A percentile compares a stretch with the other conserved stretches of the same genome.
Conservation (phyloP, 1,140 invertebrate species). For the Drosophila bocqueti region DNA sequence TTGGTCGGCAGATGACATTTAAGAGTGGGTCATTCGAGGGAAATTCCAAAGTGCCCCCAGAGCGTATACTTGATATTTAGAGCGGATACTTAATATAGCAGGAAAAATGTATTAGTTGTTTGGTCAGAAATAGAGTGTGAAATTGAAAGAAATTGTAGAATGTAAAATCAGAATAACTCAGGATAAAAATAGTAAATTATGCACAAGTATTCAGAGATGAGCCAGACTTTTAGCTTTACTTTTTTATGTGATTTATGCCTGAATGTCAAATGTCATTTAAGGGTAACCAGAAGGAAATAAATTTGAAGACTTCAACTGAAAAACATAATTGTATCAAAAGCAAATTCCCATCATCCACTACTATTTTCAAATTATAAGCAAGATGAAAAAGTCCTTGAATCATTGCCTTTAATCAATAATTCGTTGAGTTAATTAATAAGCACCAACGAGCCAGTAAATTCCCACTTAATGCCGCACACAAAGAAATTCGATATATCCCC, state of each 20-base stretch:
- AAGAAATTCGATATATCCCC: slow-evolving; percentile 34
- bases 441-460: slow-evolving; percentile 16
- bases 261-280: not conserved
- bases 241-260: not conserved
- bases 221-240: not conserved
- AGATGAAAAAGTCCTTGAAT: slow-evolving; percentile 24
- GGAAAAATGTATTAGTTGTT: not conserved
- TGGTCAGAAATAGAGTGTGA: not conserved
- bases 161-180: not conserved
- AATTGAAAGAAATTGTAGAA: not conserved
- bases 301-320: not conserved
- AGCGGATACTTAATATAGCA: slow-evolving; percentile 29
- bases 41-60: not conserved
- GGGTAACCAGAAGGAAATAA: not conserved
- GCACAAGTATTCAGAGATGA: not conserved
- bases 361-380: not conserved
- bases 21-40: slow-evolving; percentile 30
- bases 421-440: slow-evolving; percentile 18
- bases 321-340: not conserved
- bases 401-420: slow-evolving; percentile 27
- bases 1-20: slow-evolving; percentile 64
- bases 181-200: not conserved
- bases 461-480: slow-evolving; percentile 28
- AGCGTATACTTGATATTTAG: slow-evolving; percentile 17
- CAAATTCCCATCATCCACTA: no score